Conservation (phyloP, 1,140 invertebrate genomes). For the Neelides sp. region DNA sequence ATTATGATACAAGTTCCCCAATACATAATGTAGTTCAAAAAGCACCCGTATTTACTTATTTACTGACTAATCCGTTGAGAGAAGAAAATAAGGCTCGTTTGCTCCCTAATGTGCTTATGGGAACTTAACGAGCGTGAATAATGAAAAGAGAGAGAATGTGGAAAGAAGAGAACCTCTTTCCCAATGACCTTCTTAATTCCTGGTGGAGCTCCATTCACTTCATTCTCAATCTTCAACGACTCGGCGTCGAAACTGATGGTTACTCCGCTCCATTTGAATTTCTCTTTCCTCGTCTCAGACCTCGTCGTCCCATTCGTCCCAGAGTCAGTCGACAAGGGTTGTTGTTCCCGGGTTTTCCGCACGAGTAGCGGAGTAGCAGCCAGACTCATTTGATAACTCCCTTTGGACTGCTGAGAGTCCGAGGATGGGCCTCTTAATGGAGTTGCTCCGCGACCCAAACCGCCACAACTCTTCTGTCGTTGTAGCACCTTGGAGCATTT, state of each 20-base stretch:
- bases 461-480: constrained; percentile 25
- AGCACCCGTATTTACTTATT: too few species aligned
- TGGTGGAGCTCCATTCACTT: constrained; percentile 29
- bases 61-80: neutral
- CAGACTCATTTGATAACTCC: neutral
- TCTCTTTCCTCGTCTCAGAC: constrained; percentile 15
- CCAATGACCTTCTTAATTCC: constrained; percentile 30
- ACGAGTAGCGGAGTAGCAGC: constrained; percentile 19
- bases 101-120: too few species aligned
- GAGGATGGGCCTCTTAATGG: constrained; percentile 24
- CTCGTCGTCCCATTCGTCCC: neutral
- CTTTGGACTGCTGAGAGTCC: constrained; percentile 20
- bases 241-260: constrained; percentile 31
- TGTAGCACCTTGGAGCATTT: too few species aligned
- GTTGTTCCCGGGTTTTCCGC: too few species aligned
- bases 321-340: too few species aligned
- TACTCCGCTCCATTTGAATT: constrained; percentile 31
- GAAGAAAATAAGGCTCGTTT: neutral
- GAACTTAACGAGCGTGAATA: too few species aligned
- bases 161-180: constrained; percentile 26
- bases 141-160: neutral
- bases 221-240: constrained; percentile 31
- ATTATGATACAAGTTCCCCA: too few species aligned
- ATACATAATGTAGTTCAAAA: too few species aligned
- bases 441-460: neutral